These are phyloP conservation scores for Sus cebifrons DNA, from an alignment of 2,797 vertebrate genomes.

Conservation along the genomic window DNA sequence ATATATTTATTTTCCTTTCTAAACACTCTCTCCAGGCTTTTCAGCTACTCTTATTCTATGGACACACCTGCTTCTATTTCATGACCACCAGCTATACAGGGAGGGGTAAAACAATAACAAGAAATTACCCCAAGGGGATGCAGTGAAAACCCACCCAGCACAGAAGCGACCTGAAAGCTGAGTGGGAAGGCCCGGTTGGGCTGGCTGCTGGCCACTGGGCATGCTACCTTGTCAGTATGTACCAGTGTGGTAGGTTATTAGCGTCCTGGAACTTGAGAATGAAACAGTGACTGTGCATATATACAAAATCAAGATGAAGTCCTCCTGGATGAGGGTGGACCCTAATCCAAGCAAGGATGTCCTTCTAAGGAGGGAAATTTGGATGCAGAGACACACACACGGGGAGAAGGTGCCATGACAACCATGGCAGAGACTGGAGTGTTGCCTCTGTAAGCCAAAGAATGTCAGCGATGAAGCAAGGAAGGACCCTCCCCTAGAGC, in stretches of 20 bases:
- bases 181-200: fast-evolving
- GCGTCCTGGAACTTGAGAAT: not conserved
- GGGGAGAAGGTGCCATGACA: fast-evolving
- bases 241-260: fast-evolving
- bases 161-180: fast-evolving
- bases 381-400: not conserved
- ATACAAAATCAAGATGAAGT: not conserved
- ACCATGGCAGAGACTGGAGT: too few species aligned
- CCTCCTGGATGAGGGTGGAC: not conserved
- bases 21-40: not conserved
- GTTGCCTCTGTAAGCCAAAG: not conserved
- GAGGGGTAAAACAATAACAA: not conserved
- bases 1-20: not conserved
- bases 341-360: not conserved
- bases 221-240: fast-evolving
- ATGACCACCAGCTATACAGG: not conserved
- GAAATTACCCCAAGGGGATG: fast-evolving
- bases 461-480: not conserved
- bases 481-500: not conserved
- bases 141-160: not conserved
- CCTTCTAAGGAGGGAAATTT: not conserved
- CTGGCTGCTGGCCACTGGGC: not conserved
- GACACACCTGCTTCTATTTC: not conserved
- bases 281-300: not conserved
- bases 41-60: too few species aligned